Percentiles rank a stretch among this genome's conserved stretches.
These are phyloP conservation scores for Tetrapedia diversipes DNA, from an alignment of 2,888 invertebrate species.

Conservation along the genomic window DNA sequence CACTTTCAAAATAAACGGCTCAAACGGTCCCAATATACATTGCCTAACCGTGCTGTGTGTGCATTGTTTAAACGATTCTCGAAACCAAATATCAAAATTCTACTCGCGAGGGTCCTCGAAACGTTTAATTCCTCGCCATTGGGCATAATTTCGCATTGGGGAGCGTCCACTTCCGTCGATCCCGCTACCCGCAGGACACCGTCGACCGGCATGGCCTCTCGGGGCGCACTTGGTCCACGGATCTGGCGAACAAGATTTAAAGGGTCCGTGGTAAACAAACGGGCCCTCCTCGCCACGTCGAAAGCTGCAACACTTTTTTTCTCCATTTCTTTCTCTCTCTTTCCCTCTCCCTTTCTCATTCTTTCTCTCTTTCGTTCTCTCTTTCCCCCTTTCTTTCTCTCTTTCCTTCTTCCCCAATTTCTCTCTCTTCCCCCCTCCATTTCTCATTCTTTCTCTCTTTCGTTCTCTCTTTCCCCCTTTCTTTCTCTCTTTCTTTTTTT, in stretches of 20 bases:
- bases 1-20: too few species aligned
- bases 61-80: too few species aligned
- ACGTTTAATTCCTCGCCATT: conserved; percentile 18
- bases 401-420: conserved; percentile 38
- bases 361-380: too few species aligned
- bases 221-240: conserved; percentile 46
- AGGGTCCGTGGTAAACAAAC: conserved; percentile 68
- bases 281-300: conserved; percentile 55
- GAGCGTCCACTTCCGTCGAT: conserved; percentile 42
- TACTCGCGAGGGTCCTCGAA: neutral
- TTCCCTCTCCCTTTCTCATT: neutral
- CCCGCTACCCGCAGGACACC: conserved; percentile 54
- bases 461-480: conserved; percentile 42
- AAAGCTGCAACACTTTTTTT: conserved; percentile 76
- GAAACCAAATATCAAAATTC: neutral
- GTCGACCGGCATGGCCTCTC: conserved; percentile 22
- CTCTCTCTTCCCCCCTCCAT: neutral
- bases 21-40: too few species aligned
- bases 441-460: neutral
- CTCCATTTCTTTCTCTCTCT: neutral
- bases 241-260: conserved; percentile 58
- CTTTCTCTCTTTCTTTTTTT: neutral
- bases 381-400: conserved; percentile 35
- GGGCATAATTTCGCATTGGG: conserved; percentile 31
- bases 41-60: too few species aligned